Evolutionary conservation across 2,888 invertebrate genomes (phyloP).

Genomic region (Rhorus exstirpatorius): DNA sequence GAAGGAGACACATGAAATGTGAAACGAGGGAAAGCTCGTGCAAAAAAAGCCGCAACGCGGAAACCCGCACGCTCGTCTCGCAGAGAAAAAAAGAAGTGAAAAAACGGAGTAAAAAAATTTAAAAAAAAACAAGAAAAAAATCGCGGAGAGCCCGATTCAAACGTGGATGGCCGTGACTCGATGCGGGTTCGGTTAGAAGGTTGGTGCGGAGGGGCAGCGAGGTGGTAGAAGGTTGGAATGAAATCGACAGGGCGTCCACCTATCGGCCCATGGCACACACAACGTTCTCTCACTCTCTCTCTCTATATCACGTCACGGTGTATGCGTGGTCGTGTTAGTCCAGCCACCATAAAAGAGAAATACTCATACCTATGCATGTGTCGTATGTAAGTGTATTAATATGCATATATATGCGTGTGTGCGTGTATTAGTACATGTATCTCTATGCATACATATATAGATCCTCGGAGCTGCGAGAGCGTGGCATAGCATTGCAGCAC

Average conservation of each 20-base stretch:
- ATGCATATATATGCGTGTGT: conserved; percentile 42
- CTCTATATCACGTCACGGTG: conserved; percentile 39
- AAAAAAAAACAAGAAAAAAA: conserved; percentile 75
- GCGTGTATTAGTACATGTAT: conserved; percentile 61
- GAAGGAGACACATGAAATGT: conserved; percentile 42
- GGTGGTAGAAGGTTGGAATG: conserved; percentile 75
- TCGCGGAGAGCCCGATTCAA: conserved; percentile 72
- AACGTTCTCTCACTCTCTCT: conserved; percentile 35
- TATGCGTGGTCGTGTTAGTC: not conserved
- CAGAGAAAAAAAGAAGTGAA: conserved; percentile 59
- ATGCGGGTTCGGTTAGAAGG: conserved; percentile 45
- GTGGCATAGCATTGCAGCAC: conserved; percentile 66
- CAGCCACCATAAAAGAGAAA: conserved; percentile 33
- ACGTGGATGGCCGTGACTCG: conserved; percentile 65
- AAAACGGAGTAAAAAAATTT: conserved; percentile 49
- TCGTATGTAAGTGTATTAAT: conserved; percentile 3
- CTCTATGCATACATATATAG: conserved; percentile 28
- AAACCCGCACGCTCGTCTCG: conserved; percentile 75
- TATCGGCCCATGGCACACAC: conserved; percentile 80
- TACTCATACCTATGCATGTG: conserved; percentile 57
- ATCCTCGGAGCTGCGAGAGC: conserved; percentile 33
- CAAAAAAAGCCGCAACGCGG: conserved; percentile 74
- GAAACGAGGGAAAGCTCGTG: conserved; percentile 77
- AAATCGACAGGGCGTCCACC: conserved; percentile 85
- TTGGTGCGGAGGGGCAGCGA: conserved; percentile 20